phyloP scores from a whole-genome alignment of 2,797 vertebrate genomes.

The Lutjanus argentimaculatus region DNA sequence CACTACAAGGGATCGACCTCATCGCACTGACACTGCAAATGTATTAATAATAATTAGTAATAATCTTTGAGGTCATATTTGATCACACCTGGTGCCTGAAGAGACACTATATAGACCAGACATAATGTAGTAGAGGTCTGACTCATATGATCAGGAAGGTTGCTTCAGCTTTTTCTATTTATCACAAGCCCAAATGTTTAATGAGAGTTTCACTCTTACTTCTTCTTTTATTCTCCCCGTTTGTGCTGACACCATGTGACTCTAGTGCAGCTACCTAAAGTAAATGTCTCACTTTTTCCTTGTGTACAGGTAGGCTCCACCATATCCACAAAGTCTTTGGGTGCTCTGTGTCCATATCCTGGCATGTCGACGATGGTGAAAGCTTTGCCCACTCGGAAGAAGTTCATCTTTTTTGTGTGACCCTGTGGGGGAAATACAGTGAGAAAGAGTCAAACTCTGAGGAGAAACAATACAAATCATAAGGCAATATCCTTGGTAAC shows the following conservation, averaged over 20 bases:
- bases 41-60: no score
- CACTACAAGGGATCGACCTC: no score
- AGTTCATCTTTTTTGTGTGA: conserved; percentile 98
- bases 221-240: background rate
- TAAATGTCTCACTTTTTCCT: conserved; percentile 88
- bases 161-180: background rate
- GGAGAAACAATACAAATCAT: background rate
- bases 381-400: conserved; percentile 92
- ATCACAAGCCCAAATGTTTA: background rate
- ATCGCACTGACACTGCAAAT: no score
- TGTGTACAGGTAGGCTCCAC: conserved; percentile 93
- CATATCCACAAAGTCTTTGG: conserved; percentile 94
- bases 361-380: conserved; percentile 97
- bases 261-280: accelerated
- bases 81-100: no score
- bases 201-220: background rate
- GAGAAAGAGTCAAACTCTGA: background rate
- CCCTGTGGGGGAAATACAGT: conserved; percentile 83
- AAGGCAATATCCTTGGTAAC: no score
- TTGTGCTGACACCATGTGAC: background rate
- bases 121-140: background rate
- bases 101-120: no score
- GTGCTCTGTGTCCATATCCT: conserved; percentile 93
- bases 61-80: no score
- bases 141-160: no score